A percentile compares a stretch with the other conserved stretches of the same genome.
phyloP scores from a whole-genome alignment of 2,888 invertebrate species.

The Rhagophthalmus giganteus region DNA sequence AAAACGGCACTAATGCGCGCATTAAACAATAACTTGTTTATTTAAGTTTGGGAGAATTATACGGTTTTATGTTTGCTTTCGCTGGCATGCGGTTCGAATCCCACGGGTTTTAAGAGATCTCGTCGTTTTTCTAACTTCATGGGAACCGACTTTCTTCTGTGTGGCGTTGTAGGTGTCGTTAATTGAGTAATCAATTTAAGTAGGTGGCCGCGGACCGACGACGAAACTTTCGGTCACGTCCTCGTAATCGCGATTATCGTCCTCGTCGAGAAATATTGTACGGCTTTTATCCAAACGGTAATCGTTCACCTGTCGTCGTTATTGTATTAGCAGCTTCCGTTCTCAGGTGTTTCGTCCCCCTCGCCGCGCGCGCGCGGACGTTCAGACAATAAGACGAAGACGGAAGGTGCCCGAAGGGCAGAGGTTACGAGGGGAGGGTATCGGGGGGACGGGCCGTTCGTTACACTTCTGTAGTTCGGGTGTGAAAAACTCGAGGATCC shows the following conservation, averaged over 20 bases:
- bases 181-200: background rate
- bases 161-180: too few relatives aligned
- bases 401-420: slow-evolving; percentile 27
- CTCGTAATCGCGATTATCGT: background rate
- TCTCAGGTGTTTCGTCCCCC: slow-evolving; percentile 29
- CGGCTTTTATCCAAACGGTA: slow-evolving; percentile 27
- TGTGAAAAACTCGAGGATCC: slow-evolving; percentile 33
- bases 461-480: slow-evolving; percentile 37
- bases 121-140: background rate
- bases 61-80: background rate
- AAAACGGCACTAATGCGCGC: background rate
- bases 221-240: background rate
- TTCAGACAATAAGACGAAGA: slow-evolving; percentile 14
- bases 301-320: slow-evolving; percentile 35
- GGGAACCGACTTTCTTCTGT: background rate
- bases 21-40: background rate
- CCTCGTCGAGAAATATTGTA: slow-evolving; percentile 5
- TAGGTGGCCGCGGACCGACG: too few relatives aligned
- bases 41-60: background rate
- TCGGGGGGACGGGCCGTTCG: slow-evolving; percentile 25
- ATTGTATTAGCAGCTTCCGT: slow-evolving; percentile 36
- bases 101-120: background rate
- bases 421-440: slow-evolving; percentile 34
- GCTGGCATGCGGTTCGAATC: background rate
- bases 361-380: slow-evolving; percentile 3